A percentile compares a stretch with the other conserved stretches of the same genome.
Conservation (phyloP, 2,888 invertebrate species). For the Acrobasis repandana region DNA sequence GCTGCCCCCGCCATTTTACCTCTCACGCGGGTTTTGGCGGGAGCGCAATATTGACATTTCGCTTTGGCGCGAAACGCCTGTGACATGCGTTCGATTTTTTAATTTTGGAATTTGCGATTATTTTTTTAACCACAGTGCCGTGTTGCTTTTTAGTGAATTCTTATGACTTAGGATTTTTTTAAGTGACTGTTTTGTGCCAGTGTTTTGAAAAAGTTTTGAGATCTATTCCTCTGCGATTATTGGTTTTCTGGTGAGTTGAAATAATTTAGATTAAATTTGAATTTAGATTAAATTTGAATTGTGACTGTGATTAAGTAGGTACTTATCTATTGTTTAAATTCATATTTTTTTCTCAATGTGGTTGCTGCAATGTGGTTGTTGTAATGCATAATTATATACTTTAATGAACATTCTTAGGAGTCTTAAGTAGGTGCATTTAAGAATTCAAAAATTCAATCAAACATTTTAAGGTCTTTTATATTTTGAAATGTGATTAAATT, state of each 20-base stretch:
- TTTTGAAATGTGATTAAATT: too few relatives aligned
- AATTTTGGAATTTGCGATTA: slow-evolving; percentile 6
- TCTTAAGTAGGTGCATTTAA: too few relatives aligned
- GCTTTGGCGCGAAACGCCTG: slow-evolving; percentile 56
- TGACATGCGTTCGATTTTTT: slow-evolving; percentile 22
- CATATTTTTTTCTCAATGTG: too few relatives aligned
- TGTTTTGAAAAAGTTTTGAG: neutral
- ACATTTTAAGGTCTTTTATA: too few relatives aligned
- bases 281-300: neutral
- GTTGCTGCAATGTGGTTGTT: too few relatives aligned
- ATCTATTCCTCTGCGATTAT: neutral
- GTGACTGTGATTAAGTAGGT: neutral
- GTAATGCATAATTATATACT: too few relatives aligned
- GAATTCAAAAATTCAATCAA: too few relatives aligned
- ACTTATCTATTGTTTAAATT: too few relatives aligned
- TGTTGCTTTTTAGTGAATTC: neutral
- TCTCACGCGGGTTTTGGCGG: slow-evolving; percentile 51
- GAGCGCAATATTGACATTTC: slow-evolving; percentile 64
- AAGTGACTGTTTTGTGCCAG: neutral
- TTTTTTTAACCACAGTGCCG: slow-evolving; percentile 4
- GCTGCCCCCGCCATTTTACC: slow-evolving; percentile 43
- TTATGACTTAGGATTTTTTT: neutral
- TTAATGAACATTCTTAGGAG: too few relatives aligned
- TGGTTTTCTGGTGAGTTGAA: neutral
- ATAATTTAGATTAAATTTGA: neutral